A percentile compares a stretch with the other conserved stretches of the same genome.
Conservation (phyloP, 2,888 invertebrate species). For the Drosophila basisetae region DNA sequence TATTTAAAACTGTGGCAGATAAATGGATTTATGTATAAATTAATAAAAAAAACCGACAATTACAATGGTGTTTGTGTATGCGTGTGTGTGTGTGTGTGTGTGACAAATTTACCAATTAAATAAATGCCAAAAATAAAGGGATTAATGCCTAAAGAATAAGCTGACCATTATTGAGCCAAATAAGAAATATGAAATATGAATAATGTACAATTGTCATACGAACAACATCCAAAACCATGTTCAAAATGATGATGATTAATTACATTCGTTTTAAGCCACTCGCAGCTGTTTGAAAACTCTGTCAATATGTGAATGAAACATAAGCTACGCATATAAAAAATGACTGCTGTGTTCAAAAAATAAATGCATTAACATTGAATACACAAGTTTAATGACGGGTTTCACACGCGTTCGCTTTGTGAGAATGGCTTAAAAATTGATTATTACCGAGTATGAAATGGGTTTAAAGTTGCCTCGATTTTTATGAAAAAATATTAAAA, state of each 20-base stretch:
- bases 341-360: neutral
- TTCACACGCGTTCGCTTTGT: neutral
- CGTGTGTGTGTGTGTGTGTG: constrained; percentile 30
- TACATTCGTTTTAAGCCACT: constrained; percentile 25
- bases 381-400: neutral
- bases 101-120: constrained; percentile 74
- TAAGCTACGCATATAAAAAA: neutral
- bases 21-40: constrained; percentile 68
- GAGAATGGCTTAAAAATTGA: neutral
- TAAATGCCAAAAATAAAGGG: constrained; percentile 69
- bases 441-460: neutral
- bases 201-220: no score
- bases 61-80: constrained; percentile 30
- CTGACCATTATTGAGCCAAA: constrained; percentile 34
- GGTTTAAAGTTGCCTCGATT: neutral
- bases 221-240: constrained; percentile 18
- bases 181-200: constrained; percentile 36
- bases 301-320: constrained; percentile 10
- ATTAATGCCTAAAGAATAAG: constrained; percentile 56
- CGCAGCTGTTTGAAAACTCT: constrained; percentile 9
- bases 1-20: constrained; percentile 42
- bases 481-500: rapidly evolving
- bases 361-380: neutral
- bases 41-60: constrained; percentile 38
- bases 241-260: constrained; percentile 29